Evolutionary conservation across 92 coral and sea anemone species (phyloP), one percentile per base, ranked within the genome.

Genomic region (Muricea muricata): DNA sequence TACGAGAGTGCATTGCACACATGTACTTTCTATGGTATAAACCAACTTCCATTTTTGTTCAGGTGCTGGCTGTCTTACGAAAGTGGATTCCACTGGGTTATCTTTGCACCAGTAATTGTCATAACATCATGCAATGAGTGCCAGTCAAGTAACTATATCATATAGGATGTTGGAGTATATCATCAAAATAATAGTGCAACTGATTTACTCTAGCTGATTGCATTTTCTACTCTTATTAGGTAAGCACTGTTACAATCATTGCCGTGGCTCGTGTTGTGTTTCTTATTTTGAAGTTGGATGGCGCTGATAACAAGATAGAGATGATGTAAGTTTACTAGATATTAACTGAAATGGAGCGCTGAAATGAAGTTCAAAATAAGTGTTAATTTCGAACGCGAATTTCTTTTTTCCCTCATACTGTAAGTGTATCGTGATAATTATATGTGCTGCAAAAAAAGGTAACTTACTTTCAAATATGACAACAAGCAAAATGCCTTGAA

Each of bases 31-130:
- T n/a, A n/a, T n/a, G n/a, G n/a, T n/a, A n/a, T n/a, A 37, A n/a
- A n/a, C n/a, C 5, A 4, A 37, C 9, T 37, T 4, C 4, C 4
- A 4, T 37, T 26, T 23, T 52, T n/a, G 48, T 84, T 25, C 40
- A 94, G 98, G 8, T 94, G 98, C 57, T 94, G 98, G 98, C 78
- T 94, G 40, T 89, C 98, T 13, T 47, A 87, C 14, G 90, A 89
- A 29, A 87, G 82, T 69, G 91, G 93, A 12, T 87, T 92, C 45
- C 73, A 89, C 13, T 94, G 98, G 98, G 91, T 94, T 1, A 91
- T 93, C 73, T 70, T 93, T 15, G 98, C 94, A 0, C 98, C 98
- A 8, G 98, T 94, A 7, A 46, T 89, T 4, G 91, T 78, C 17
- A 87, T 94, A 18, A 93, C 91, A 17, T 68, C n/a, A n/a, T n/a